A percentile compares a stretch with the other conserved stretches of the same genome.
Conservation (phyloP, 1,140 invertebrate genomes). For the Leptoteleia sp. region DNA sequence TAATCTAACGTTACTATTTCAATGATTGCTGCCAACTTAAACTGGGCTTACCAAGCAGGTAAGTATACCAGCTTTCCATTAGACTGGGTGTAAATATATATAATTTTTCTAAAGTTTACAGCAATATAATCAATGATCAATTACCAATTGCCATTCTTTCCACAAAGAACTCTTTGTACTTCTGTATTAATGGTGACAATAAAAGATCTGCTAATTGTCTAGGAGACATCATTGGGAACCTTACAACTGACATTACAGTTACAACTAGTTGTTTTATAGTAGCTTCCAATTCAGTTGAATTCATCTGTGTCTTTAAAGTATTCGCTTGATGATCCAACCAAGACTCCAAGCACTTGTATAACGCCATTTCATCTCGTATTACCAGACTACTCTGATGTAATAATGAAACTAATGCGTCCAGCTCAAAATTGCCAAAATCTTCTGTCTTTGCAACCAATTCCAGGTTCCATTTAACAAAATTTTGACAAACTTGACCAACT, state of each 20-base stretch:
- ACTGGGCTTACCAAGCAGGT: too few relatives aligned
- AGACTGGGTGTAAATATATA: too few relatives aligned
- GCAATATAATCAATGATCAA: too few relatives aligned
- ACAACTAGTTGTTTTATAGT: conserved; percentile 86
- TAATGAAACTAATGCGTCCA: conserved; percentile 88
- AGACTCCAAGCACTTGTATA: conserved; percentile 89
- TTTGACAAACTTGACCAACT: conserved; percentile 88
- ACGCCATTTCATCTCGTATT: conserved; percentile 92
- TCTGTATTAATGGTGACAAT: conserved; percentile 88
- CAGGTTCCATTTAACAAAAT: conserved; percentile 96
- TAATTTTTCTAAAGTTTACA: too few relatives aligned
- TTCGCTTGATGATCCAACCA: conserved; percentile 88
- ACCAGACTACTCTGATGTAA: conserved; percentile 93
- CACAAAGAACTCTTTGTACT: conserved; percentile 93
- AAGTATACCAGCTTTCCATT: too few relatives aligned
- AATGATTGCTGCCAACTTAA: too few relatives aligned
- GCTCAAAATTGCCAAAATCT: conserved; percentile 92
- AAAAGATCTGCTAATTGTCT: conserved; percentile 90
- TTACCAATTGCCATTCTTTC: conserved; percentile 89
- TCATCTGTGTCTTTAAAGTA: conserved; percentile 79
- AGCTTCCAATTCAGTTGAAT: conserved; percentile 80
- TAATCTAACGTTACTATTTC: too few relatives aligned
- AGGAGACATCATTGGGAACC: conserved; percentile 96
- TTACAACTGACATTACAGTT: conserved; percentile 88
- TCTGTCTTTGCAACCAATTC: conserved; percentile 89